Evolutionary conservation across 2,113 vertebrate genomes (phyloP), one percentile per base, ranked within the genome.

Genomic region (Pantherophis guttatus): DNA sequence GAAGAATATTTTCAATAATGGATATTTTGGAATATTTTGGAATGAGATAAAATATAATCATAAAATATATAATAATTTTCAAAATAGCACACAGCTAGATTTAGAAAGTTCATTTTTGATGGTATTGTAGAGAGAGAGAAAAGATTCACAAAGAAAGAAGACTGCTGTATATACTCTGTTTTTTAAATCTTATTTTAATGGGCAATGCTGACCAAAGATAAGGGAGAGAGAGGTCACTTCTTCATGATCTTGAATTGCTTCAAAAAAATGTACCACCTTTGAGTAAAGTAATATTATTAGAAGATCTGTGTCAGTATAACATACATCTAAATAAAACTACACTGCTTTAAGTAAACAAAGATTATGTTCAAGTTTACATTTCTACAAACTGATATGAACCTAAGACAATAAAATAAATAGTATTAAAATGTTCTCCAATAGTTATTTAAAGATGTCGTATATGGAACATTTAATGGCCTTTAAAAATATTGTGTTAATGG

Each of bases 21-120:
- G 23, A 10, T 62, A 62, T 62, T 62, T 62, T 93, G 87, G 44
- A 89, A 10, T 62, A 62, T 62, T 62, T 62, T 93, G 87, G 44
- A 89, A 94, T 55, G 53, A 57, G 55, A 93, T 87, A 95, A 54
- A 65, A 5, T 91, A 90, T n/a, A 87, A 94, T 86, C 13, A 59
- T 2, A 5, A 75, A n/a, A 65, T 93, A 65, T 92, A 94, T 92
- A 93, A 91, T 96, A 95, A 92, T 95, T 94, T 88, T 70, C 50
- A 91, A 94, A 95, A 91, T 87, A 86, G 12, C 13, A 65, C 12
- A 26, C 12, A 55, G 2, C 4, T 24, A 90, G n/a, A 86, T 10
- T n/a, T 17, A 53, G 29, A 75, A 88, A 86, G 88, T 86, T 93
- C 53, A 23, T 44, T 62, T 90, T 17, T n/a, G 11, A 21, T 13